Evolutionary conservation across 1,140 invertebrate species (phyloP).

Genomic region (Homarus americanus): DNA sequence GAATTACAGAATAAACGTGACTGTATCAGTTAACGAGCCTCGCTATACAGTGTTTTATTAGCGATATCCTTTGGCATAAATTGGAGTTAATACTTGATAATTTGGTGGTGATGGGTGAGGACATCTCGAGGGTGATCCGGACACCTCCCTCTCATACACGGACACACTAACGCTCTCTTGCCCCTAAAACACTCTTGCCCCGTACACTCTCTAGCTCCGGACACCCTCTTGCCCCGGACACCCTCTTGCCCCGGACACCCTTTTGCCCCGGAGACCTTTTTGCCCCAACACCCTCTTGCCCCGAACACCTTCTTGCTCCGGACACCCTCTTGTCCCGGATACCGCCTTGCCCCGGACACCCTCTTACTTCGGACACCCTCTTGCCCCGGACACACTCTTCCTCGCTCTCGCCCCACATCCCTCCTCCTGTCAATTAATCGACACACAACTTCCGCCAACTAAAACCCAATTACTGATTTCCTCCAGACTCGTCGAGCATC

Average conservation of each 20-base stretch:
- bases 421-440: conserved; percentile 1
- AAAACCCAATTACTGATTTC: too few relatives aligned
- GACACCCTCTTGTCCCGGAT: neutral
- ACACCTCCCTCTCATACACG: neutral
- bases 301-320: neutral
- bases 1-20: neutral
- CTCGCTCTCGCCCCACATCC: neutral
- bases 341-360: neutral
- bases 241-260: too few relatives aligned
- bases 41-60: neutral
- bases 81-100: neutral
- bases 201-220: neutral
- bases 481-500: too few relatives aligned
- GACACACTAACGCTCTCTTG: neutral
- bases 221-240: too few relatives aligned
- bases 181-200: neutral
- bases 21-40: neutral
- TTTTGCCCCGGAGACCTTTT: too few relatives aligned
- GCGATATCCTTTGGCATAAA: conserved; percentile 1
- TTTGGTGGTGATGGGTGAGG: neutral
- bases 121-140: neutral
- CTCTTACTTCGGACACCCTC: neutral
- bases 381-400: neutral
- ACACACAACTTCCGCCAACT: neutral
- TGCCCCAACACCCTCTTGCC: neutral